Evolutionary conservation across 2,888 invertebrate genomes (phyloP).

Genomic region (Andricus quercusramuli): DNA sequence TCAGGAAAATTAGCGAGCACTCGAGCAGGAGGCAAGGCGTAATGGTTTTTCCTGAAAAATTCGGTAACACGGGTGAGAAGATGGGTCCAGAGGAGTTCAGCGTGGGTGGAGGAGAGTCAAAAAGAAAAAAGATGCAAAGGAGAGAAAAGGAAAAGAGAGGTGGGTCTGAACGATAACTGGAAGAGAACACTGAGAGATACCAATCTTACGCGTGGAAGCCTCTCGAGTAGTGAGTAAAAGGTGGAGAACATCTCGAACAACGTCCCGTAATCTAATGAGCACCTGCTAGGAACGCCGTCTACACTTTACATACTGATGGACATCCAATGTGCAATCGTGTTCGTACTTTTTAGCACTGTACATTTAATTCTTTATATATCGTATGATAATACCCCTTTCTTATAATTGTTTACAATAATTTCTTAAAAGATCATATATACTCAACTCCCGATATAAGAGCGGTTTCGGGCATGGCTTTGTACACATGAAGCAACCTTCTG

Average conservation of each 20-base stretch:
- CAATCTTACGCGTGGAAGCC: slow-evolving; percentile 70
- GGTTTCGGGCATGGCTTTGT: no score
- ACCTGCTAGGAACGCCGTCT: slow-evolving; percentile 74
- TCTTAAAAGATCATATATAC: background rate
- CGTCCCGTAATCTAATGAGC: slow-evolving; percentile 75
- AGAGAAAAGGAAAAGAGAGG: slow-evolving; percentile 53
- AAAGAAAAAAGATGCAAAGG: slow-evolving; percentile 47
- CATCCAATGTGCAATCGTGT: slow-evolving; percentile 52
- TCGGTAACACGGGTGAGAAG: slow-evolving; percentile 53
- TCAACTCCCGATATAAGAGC: no score
- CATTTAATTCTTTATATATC: background rate
- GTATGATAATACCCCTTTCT: background rate
- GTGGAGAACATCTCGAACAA: slow-evolving; percentile 74
- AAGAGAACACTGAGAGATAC: slow-evolving; percentile 65
- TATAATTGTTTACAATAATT: background rate
- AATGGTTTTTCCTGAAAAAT: slow-evolving; percentile 55
- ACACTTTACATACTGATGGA: slow-evolving; percentile 66
- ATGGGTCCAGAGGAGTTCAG: slow-evolving; percentile 46
- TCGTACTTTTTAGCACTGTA: background rate
- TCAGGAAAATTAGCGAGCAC: slow-evolving; percentile 24
- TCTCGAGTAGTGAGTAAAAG: slow-evolving; percentile 73
- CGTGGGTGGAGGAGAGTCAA: slow-evolving; percentile 48
- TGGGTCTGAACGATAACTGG: slow-evolving; percentile 50
- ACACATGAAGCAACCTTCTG: no score
- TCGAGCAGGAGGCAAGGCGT: slow-evolving; percentile 14